Evolutionary conservation across 2,797 vertebrate genomes (phyloP), one percentile per base, ranked within the genome.

Genomic region (Hippoglossus hippoglossus): DNA sequence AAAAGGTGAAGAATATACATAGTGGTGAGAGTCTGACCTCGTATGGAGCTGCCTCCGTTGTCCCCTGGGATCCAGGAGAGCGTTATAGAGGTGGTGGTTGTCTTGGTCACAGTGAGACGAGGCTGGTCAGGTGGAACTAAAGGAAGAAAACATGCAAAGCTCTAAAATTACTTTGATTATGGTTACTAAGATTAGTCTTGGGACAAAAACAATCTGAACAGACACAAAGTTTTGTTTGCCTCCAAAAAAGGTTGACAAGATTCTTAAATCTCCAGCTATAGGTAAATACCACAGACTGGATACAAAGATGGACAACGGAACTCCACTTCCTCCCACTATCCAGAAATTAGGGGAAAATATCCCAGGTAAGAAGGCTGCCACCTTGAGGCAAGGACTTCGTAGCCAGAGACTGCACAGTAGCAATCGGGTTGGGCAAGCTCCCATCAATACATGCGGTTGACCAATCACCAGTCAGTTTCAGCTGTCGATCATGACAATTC

Each of bases 71-170:
- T 98, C 98, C 98, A 99, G 71, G 98, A 98, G 53, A 99, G 96
- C 5, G 98, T 97, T 67, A 99, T 99, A 16, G 98, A 99, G 24
- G 96, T 98, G 65, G 96, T 97, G 1, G 97, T 99, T 3, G 97
- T 99, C 93, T 99, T 99, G 76, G 98, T 98, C 56, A 99, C 98
- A 0, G 97, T 99, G 71, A 99, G 96, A 71, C 98, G 96, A 71
- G 98, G 98, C 84, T 99, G 98, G 92, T 99, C 98, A 53, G 98
- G 98, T n/a, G 98, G 98, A 87, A 99, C 98, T 99, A 79, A 57
- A 62, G 28, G 18, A 63, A 6, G 63, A 64, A 52, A 55, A 71
- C 1, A 68, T 3, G 51, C 10, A 56, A 28, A 49, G 9, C 15
- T 21, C 49, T 28, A 6, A 10, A 69, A 66, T 63, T 0, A 75